phyloP scores from a whole-genome alignment of 2,113 vertebrate genomes.

The Ceuthmochares aereus region DNA sequence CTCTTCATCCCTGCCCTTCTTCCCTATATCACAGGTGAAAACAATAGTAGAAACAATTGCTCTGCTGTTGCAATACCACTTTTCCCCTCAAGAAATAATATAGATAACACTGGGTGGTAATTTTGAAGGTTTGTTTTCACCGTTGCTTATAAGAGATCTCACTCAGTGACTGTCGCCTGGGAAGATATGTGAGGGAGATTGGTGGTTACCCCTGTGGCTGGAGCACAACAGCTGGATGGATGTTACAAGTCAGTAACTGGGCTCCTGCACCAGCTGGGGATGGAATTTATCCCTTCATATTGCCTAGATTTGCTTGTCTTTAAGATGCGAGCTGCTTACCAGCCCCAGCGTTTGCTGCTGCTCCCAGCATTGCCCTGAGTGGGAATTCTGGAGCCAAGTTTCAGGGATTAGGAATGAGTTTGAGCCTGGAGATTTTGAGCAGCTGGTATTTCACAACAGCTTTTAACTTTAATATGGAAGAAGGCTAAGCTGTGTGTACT shows the following conservation, averaged over 20 bases:
- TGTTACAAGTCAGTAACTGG: background rate
- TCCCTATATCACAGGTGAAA: background rate
- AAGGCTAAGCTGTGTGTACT: background rate
- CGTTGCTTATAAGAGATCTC: background rate
- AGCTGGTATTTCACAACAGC: background rate
- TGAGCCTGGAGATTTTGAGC: background rate
- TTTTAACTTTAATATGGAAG: background rate
- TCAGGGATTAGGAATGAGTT: background rate
- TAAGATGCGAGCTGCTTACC: background rate
- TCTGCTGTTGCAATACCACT: background rate
- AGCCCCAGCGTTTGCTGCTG: background rate
- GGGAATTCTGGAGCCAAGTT: background rate
- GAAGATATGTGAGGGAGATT: background rate
- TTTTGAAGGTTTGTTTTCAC: background rate
- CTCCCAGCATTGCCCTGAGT: background rate
- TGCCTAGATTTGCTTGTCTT: background rate
- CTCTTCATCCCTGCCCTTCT: background rate
- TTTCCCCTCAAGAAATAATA: background rate
- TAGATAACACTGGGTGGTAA: background rate
- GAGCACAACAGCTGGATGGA: background rate
- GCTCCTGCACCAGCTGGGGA: background rate
- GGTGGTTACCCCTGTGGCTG: background rate
- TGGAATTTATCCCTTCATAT: background rate
- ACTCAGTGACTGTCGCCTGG: background rate
- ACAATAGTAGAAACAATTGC: background rate